These are phyloP conservation scores for Augiades crinisus DNA, from an alignment of 2,888 invertebrate species.

Conservation along the genomic window DNA sequence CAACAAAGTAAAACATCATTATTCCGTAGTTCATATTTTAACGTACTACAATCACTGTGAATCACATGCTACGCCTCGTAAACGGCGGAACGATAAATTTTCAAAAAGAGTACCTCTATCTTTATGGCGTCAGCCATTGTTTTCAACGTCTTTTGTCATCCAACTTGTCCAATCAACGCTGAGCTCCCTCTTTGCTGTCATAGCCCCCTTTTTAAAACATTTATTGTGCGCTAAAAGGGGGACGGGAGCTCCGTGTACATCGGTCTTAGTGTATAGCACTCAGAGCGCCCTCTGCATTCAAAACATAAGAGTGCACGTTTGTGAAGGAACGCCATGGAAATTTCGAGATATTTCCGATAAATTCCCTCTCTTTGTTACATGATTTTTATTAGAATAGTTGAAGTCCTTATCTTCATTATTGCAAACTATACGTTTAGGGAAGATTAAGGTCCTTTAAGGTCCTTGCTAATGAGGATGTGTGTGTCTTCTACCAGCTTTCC, in stretches of 20 bases:
- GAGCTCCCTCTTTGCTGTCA: conserved; percentile 40
- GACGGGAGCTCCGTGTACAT: conserved; percentile 35
- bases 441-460: too few relatives aligned
- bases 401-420: conserved; percentile 20
- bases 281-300: conserved; percentile 45
- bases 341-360: conserved; percentile 66
- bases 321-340: conserved; percentile 43
- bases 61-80: conserved; percentile 29
- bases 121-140: conserved; percentile 51
- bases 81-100: conserved; percentile 40
- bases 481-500: too few relatives aligned
- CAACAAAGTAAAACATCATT: conserved; percentile 7
- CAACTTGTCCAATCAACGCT: conserved; percentile 40
- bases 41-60: conserved; percentile 18
- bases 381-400: conserved; percentile 39
- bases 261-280: conserved; percentile 44
- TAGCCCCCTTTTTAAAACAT: conserved; percentile 35
- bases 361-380: conserved; percentile 49
- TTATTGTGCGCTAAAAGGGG: conserved; percentile 34
- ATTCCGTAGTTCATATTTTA: conserved; percentile 3
- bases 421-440: conserved; percentile 1
- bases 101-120: conserved; percentile 46
- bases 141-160: conserved; percentile 59
- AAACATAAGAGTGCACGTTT: conserved; percentile 45
- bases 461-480: too few relatives aligned